These are phyloP conservation scores for Anoplius nigerrimus DNA, from an alignment of 2,888 invertebrate species.

Conservation along the genomic window DNA sequence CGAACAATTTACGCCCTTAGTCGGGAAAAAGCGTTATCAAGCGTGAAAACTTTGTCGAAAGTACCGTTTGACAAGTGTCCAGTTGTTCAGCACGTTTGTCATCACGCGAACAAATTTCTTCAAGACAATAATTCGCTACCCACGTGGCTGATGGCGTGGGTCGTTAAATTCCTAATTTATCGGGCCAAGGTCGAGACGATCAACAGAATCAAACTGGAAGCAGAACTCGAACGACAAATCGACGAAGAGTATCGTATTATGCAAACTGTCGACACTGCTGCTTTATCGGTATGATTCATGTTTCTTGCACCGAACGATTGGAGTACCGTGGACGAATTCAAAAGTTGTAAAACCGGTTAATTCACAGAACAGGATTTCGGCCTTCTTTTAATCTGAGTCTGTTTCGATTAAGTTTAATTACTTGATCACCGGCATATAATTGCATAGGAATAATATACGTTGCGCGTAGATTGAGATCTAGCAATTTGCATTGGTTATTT, in stretches of 20 bases:
- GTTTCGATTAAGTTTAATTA: too few relatives aligned
- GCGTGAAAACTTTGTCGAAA: constrained; percentile 51
- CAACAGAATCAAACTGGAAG: constrained; percentile 42
- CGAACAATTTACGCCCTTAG: constrained; percentile 56
- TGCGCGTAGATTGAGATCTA: too few relatives aligned
- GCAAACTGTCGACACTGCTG: constrained; percentile 35
- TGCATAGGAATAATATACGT: too few relatives aligned
- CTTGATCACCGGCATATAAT: too few relatives aligned
- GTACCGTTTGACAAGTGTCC: constrained; percentile 50
- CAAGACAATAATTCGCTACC: constrained; percentile 42
- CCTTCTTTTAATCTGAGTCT: too few relatives aligned
- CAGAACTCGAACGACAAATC: constrained; percentile 47
- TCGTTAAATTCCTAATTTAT: constrained; percentile 66
- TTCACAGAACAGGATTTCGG: too few relatives aligned
- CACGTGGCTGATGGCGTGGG: constrained; percentile 56
- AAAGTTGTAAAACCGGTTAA: too few relatives aligned
- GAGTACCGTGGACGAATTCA: too few relatives aligned
- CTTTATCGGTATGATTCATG: background rate
- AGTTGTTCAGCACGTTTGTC: constrained; percentile 51
- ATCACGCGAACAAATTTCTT: constrained; percentile 51
- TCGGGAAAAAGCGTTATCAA: constrained; percentile 46
- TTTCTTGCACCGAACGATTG: too few relatives aligned
- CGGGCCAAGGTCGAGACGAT: constrained; percentile 56
- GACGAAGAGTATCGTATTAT: constrained; percentile 57
- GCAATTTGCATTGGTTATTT: too few relatives aligned